A percentile compares a stretch with the other conserved stretches of the same genome.
These are phyloP conservation scores for Coturnix japonica DNA, from an alignment of 2,113 vertebrate species.

Conservation along the genomic window DNA sequence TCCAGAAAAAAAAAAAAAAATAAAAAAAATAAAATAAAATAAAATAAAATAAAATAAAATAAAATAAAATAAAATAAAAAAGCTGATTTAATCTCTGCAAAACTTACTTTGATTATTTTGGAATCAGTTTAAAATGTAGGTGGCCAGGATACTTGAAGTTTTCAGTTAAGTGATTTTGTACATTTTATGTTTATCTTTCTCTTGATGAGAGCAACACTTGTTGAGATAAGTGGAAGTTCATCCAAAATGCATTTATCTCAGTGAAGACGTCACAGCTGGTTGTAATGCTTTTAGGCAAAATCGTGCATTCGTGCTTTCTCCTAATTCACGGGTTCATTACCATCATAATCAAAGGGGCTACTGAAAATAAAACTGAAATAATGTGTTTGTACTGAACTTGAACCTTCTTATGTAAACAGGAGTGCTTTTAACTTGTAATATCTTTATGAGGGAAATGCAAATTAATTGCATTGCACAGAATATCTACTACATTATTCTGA, in stretches of 20 bases:
- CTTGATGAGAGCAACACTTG: not conserved
- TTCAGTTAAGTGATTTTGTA: not conserved
- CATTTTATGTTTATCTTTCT: accelerated
- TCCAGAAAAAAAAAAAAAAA: not conserved
- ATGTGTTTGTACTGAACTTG: not conserved
- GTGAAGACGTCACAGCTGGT: not conserved
- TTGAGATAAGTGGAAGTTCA: not conserved
- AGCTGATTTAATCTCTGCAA: not conserved
- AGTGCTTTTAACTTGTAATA: not conserved
- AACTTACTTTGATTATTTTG: not conserved
- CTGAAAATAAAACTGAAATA: not conserved
- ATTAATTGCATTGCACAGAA: not conserved
- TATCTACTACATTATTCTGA: not conserved
- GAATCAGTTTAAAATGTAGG: not conserved
- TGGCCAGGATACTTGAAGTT: not conserved
- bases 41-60: not conserved
- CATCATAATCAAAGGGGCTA: not conserved
- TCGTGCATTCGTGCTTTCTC: not conserved
- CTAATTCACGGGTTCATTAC: not conserved
- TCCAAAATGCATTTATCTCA: not conserved
- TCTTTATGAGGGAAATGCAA: not conserved
- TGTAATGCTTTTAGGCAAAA: not conserved
- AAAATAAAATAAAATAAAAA: too few relatives aligned
- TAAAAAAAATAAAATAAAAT: not conserved
- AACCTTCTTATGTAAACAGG: not conserved